Conservation (phyloP, 1,140 invertebrate species). For the Sarcophaga peregrina region DNA sequence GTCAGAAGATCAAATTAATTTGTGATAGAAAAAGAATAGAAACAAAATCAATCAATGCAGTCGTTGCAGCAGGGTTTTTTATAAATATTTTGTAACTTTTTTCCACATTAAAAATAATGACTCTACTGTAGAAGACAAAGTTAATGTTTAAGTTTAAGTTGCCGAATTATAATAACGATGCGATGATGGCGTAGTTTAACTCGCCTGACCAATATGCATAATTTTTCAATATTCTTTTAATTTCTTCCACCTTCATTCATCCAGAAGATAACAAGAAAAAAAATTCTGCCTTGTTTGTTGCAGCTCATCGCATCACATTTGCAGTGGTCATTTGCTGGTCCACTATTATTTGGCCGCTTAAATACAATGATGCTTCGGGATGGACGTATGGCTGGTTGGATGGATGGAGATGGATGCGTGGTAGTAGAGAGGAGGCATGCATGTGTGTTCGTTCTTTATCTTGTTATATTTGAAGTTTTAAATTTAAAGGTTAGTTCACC, state of each 20-base stretch:
- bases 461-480: conserved; percentile 41
- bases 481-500: conserved; percentile 38
- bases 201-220: conserved; percentile 29
- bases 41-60: no score
- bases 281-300: conserved; percentile 27
- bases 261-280: background rate
- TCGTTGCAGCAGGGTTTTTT: background rate
- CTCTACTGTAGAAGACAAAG: background rate
- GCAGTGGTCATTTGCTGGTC: background rate
- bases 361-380: no score
- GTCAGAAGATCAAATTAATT: no score
- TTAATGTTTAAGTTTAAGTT: background rate
- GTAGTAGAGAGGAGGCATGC: no score
- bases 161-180: background rate
- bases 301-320: background rate
- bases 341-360: background rate
- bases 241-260: background rate
- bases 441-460: conserved; percentile 32
- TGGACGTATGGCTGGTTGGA: no score
- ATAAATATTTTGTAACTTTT: background rate
- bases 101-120: background rate
- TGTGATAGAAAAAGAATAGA: no score
- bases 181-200: conserved; percentile 17
- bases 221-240: conserved; percentile 32
- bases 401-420: background rate